Evolutionary conservation across 2,113 vertebrate species (phyloP).

Genomic region (Scomber scombrus): DNA sequence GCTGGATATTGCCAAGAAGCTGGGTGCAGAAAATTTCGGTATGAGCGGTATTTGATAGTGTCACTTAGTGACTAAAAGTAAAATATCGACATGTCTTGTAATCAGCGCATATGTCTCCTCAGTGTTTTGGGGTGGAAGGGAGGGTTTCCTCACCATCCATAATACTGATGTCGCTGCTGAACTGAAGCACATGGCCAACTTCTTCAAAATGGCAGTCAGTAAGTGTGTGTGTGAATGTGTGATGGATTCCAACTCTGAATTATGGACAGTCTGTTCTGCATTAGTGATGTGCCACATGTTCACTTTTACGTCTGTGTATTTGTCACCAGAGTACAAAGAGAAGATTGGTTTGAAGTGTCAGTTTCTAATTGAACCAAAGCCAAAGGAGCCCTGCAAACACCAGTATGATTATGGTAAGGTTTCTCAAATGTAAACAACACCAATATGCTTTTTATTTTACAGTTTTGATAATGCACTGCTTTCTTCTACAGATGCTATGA

Average conservation of each 20-base stretch:
- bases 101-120: not conserved
- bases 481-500: slow-evolving; percentile 74
- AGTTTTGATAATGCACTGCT: not conserved
- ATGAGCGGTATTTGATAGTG: not conserved
- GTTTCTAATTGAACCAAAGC: slow-evolving; percentile 82
- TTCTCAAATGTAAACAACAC: not conserved
- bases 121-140: slow-evolving; percentile 84
- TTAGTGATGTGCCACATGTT: not conserved
- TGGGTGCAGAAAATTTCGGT: slow-evolving; percentile 81
- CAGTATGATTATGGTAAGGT: slow-evolving; percentile 80
- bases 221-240: slow-evolving; percentile 29
- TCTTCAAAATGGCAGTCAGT: slow-evolving; percentile 82
- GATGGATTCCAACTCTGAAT: not conserved
- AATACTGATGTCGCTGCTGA: slow-evolving; percentile 78
- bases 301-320: not conserved
- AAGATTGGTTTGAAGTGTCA: slow-evolving; percentile 81
- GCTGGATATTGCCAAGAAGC: slow-evolving; percentile 79
- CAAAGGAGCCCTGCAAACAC: slow-evolving; percentile 81
- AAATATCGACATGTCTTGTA: not conserved
- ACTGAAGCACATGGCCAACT: slow-evolving; percentile 80
- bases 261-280: not conserved
- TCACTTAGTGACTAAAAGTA: not conserved
- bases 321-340: slow-evolving; percentile 77
- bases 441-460: no score
- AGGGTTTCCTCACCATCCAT: slow-evolving; percentile 75